phyloP scores from a whole-genome alignment of 2,797 vertebrate genomes.

The Octomys mimax region DNA sequence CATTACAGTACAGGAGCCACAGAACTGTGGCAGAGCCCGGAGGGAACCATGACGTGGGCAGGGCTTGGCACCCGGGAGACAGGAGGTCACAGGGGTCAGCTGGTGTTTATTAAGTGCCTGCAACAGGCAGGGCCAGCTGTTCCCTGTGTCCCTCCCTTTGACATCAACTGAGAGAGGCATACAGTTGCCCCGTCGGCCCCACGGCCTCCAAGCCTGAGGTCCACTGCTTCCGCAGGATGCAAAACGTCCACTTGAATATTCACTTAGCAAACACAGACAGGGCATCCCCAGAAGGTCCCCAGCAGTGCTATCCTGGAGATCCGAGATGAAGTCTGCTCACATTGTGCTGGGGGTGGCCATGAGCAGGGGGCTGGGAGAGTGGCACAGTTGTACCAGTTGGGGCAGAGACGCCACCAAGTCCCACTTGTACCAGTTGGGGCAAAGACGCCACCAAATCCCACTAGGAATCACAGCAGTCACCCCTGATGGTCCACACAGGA shows the following conservation, averaged over 20 bases:
- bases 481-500: rapidly evolving
- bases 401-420: too few species aligned
- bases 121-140: not conserved
- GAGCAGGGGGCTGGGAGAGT: rapidly evolving
- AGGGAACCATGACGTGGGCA: rapidly evolving
- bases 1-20: rapidly evolving
- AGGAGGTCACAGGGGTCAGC: not conserved
- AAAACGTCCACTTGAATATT: rapidly evolving
- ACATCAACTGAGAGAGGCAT: not conserved
- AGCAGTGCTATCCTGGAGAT: rapidly evolving
- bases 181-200: rapidly evolving
- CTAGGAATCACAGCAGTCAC: rapidly evolving
- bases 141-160: not conserved
- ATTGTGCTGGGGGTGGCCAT: rapidly evolving
- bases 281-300: rapidly evolving
- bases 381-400: not conserved
- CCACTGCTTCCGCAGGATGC: rapidly evolving
- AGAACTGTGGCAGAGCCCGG: rapidly evolving
- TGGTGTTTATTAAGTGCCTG: not conserved
- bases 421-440: not conserved
- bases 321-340: rapidly evolving
- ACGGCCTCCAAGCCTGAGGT: not conserved
- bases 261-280: not conserved
- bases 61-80: not conserved
- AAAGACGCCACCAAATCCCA: not conserved